A percentile compares a stretch with the other conserved stretches of the same genome.
phyloP scores from a whole-genome alignment of 2,888 invertebrate genomes.

The Drosophila kuntzei region DNA sequence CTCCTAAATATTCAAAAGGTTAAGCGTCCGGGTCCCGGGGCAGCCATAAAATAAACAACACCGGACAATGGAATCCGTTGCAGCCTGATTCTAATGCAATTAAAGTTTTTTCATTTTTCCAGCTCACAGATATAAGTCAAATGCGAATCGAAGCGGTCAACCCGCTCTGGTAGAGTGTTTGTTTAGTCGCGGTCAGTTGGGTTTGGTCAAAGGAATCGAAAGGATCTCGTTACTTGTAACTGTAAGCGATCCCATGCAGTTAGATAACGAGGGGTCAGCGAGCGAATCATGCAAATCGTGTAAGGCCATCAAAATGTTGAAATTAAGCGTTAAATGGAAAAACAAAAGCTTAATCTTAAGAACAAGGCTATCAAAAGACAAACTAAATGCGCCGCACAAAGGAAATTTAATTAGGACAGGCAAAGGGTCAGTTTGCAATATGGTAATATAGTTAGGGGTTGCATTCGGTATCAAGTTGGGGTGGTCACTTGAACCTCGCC shows the following conservation, averaged over 20 bases:
- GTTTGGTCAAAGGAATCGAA: constrained; percentile 38
- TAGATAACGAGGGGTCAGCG: constrained; percentile 62
- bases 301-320: constrained; percentile 76
- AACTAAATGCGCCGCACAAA: constrained; percentile 70
- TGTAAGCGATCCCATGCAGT: constrained; percentile 60
- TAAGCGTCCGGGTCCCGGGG: constrained; percentile 54
- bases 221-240: constrained; percentile 47
- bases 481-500: constrained; percentile 66
- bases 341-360: constrained; percentile 78
- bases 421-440: constrained; percentile 52
- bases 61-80: constrained; percentile 45
- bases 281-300: constrained; percentile 51
- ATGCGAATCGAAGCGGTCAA: constrained; percentile 63
- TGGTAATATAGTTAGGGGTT: constrained; percentile 38
- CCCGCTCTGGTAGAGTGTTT: constrained; percentile 62
- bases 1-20: constrained; percentile 72
- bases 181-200: constrained; percentile 79
- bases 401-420: constrained; percentile 68
- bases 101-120: constrained; percentile 38
- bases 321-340: constrained; percentile 80
- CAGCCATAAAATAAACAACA: constrained; percentile 67
- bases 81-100: constrained; percentile 70
- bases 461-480: constrained; percentile 46
- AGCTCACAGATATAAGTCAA: constrained; percentile 58
- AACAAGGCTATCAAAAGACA: constrained; percentile 73